phyloP scores from a whole-genome alignment of 2,888 invertebrate genomes.

The Meteorus cinctellus region DNA sequence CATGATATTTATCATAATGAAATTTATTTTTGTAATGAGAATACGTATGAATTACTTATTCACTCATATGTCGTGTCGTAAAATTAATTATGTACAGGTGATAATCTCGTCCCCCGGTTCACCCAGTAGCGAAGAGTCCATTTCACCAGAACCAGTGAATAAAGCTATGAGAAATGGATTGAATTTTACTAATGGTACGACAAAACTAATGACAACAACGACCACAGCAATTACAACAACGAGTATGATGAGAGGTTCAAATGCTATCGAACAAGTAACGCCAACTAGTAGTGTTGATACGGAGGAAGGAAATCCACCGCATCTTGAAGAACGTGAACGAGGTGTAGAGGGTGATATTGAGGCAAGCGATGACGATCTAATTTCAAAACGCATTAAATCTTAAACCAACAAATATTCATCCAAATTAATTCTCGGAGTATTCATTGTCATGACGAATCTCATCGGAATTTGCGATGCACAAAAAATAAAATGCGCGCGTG shows the following conservation, averaged over 20 bases:
- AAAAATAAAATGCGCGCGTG: not conserved
- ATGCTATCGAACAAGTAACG: conserved; percentile 75
- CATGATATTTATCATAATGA: not conserved
- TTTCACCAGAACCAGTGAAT: conserved; percentile 85
- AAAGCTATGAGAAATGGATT: conserved; percentile 73
- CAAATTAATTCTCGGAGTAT: not conserved
- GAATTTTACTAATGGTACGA: conserved; percentile 42
- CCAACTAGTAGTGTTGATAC: conserved; percentile 78
- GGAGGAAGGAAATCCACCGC: conserved; percentile 75
- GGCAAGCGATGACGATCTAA: conserved; percentile 75
- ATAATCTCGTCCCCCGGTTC: conserved; percentile 87
- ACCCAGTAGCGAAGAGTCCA: conserved; percentile 89
- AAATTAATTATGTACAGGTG: conserved; percentile 71
- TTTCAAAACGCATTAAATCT: conserved; percentile 56
- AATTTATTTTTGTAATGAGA: not conserved
- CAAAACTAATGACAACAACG: conserved; percentile 46
- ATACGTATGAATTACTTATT: not conserved
- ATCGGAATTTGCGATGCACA: conserved; percentile 7
- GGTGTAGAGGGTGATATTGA: conserved; percentile 78
- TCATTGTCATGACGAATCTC: not conserved
- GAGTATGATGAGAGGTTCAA: conserved; percentile 62
- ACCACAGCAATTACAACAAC: conserved; percentile 75
- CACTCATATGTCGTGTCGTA: not conserved
- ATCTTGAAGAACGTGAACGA: conserved; percentile 75
- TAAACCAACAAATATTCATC: conserved; percentile 34